A percentile compares a stretch with the other conserved stretches of the same genome.
phyloP scores from a whole-genome alignment of 2,888 invertebrate species.

The Cremastobaeus sp. region DNA sequence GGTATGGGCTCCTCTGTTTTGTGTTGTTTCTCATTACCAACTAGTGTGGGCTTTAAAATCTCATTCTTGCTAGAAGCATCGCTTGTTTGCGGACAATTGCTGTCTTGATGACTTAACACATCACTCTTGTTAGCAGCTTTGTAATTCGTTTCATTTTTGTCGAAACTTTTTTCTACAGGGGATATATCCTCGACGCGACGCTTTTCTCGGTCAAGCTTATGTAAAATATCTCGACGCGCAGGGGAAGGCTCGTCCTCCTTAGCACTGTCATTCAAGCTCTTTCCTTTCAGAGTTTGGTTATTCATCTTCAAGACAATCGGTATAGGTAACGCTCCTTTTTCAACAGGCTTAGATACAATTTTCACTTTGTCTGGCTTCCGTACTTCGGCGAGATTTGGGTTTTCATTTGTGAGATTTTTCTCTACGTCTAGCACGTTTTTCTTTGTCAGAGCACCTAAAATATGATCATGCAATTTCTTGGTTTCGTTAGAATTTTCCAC shows the following conservation, averaged over 20 bases:
- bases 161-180: no score
- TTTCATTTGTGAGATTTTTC: constrained; percentile 69
- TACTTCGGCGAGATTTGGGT: not conserved
- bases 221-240: constrained; percentile 68
- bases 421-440: constrained; percentile 63
- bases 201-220: constrained; percentile 70
- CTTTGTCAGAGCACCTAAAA: constrained; percentile 69
- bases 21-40: not conserved
- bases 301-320: constrained; percentile 72
- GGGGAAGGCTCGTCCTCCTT: constrained; percentile 50
- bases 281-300: constrained; percentile 67
- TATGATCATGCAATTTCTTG: constrained; percentile 60
- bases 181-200: constrained; percentile 1
- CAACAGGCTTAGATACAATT: constrained; percentile 20
- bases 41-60: no score
- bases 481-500: constrained; percentile 4
- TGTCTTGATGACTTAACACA: not conserved
- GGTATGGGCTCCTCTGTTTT: not conserved
- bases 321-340: constrained; percentile 62
- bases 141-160: not conserved
- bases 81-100: not conserved
- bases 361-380: not conserved
- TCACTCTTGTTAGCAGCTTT: not conserved
- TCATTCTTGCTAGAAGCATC: no score
- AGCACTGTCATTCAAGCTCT: constrained; percentile 23